Evolutionary conservation across 2,797 vertebrate species (phyloP).

Genomic region (Scyliorhinus canicula): DNA sequence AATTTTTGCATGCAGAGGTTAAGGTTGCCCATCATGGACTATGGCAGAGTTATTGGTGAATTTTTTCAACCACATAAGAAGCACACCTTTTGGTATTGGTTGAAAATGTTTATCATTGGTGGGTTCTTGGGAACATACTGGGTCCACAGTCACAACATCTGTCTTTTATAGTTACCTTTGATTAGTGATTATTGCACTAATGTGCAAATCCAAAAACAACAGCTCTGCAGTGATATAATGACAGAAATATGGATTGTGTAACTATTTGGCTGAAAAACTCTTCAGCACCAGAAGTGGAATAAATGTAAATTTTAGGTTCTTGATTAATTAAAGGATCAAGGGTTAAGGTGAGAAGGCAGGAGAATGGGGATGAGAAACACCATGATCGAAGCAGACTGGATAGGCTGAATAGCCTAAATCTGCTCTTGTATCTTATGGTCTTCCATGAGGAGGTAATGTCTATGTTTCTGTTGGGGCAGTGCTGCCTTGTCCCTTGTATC

Average conservation of each 20-base stretch:
- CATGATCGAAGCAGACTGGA: no score
- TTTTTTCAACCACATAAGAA: background rate
- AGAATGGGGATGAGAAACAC: no score
- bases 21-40: background rate
- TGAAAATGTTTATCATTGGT: background rate
- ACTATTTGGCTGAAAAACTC: background rate
- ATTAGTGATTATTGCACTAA: background rate
- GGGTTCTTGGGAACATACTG: background rate
- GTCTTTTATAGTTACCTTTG: background rate
- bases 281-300: background rate
- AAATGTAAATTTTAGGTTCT: background rate
- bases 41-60: background rate
- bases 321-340: no score
- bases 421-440: no score
- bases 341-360: no score
- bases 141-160: background rate
- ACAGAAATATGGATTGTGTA: background rate
- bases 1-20: background rate
- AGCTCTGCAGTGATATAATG: background rate
- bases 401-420: no score
- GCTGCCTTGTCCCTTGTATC: no score
- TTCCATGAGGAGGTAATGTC: no score
- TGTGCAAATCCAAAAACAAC: background rate
- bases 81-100: background rate
- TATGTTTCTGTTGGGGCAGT: no score